A percentile compares a stretch with the other conserved stretches of the same genome.
These are phyloP conservation scores for Spermophilus dauricus DNA, from an alignment of 2,113 vertebrate genomes.

Conservation along the genomic window DNA sequence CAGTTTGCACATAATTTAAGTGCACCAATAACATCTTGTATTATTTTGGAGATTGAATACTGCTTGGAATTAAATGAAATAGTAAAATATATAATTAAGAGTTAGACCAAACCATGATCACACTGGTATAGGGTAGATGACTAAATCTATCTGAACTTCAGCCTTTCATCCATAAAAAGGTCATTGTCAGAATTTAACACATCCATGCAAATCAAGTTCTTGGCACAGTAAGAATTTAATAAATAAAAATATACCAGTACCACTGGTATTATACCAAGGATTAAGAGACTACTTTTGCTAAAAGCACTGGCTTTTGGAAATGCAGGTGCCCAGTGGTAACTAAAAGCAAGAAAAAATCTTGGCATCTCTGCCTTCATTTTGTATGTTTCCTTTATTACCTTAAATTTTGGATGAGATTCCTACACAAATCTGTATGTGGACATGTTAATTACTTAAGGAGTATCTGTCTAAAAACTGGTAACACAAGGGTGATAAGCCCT, in stretches of 20 bases:
- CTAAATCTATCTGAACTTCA: neutral
- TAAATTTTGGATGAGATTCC: no score
- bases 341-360: no score
- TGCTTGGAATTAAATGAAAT: slow-evolving; percentile 6
- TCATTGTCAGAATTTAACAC: neutral
- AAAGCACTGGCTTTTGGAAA: no score
- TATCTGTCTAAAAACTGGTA: no score
- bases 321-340: no score
- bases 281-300: no score
- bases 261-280: neutral
- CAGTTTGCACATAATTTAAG: neutral
- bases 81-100: neutral
- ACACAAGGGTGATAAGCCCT: no score
- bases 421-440: no score
- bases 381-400: no score
- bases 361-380: no score
- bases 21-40: neutral
- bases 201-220: neutral
- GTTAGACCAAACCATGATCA: neutral
- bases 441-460: no score
- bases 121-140: neutral
- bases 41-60: neutral
- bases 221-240: neutral
- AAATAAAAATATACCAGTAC: neutral
- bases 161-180: neutral